Evolutionary conservation across 2,797 vertebrate genomes (phyloP), one percentile per base, ranked within the genome.

Genomic region (Cynopterus sphinx): DNA sequence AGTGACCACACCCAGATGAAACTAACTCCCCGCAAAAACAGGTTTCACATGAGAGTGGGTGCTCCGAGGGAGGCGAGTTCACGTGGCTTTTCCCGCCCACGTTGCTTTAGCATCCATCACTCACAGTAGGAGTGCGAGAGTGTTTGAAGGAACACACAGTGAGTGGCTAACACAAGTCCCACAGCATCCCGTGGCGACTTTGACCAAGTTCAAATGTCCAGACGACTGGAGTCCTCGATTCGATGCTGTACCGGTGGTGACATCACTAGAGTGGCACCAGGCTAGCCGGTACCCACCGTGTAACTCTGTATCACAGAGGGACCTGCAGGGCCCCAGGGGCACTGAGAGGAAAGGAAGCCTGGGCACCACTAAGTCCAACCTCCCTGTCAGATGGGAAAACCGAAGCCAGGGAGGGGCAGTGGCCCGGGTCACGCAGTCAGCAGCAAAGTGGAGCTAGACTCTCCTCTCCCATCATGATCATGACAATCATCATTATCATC

Each of bases 191-290:
- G 12, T 7, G 16, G 15, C 0, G 31, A 5, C 59, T 55, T 11
- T 0, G 2, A 5, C 0, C 0, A 65, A 15, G 26, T 7, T 26
- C 28, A 53, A 91, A 3, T 43, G 41, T 59, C 4, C 43, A 8
- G 82, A 24, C 0, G 31, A 26, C 33, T 0, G 5, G 5, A 1
- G 41, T 39, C 51, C 22, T 2, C 1, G 16, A 33, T 15, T 24
- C 26, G 0, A 5, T 3, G 19, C 51, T 0, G 16, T 2, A 1
- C 26, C n/a, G 4, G 0, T 0, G 6, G 24, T 0, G 6, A 49
- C 28, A 0, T 1, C n/a, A 24, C 65, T 53, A 0, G 8, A 19
- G 26, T 1, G 0, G 63, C 3, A 0, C n/a, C 0, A 0, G 9
- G 15, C 61, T 9, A 3, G 49, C 2, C 17, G 3, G 28, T 5